These are phyloP conservation scores for Brachionus calyciflorus DNA, from an alignment of 1,140 invertebrate genomes.

Conservation along the genomic window DNA sequence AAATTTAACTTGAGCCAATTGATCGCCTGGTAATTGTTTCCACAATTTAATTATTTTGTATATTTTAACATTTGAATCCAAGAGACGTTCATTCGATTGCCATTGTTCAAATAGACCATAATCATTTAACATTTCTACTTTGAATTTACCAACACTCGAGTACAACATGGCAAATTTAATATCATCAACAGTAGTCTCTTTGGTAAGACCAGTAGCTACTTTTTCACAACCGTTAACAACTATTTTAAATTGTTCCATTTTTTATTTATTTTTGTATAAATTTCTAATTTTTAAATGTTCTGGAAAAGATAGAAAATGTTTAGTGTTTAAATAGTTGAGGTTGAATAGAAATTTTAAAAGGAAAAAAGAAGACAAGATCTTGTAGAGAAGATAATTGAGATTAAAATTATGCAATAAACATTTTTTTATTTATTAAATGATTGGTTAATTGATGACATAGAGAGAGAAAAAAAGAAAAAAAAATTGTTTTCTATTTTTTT, in stretches of 20 bases:
- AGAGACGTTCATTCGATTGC: slow-evolving; percentile 41
- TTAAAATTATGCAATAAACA: no score
- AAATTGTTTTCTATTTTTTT: no score
- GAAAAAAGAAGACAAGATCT: no score
- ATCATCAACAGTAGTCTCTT: slow-evolving; percentile 34
- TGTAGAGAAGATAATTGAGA: no score
- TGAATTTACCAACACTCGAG: not conserved
- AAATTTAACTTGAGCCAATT: slow-evolving; percentile 37
- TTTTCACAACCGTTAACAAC: slow-evolving; percentile 34
- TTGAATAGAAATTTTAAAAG: no score
- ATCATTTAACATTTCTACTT: not conserved
- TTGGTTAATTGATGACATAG: no score
- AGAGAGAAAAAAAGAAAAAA: no score
- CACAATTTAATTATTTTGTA: slow-evolving; percentile 42
- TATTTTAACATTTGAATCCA: slow-evolving; percentile 35
- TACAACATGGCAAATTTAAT: slow-evolving; percentile 43
- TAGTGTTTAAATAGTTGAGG: no score
- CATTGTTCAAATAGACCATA: slow-evolving; percentile 43
- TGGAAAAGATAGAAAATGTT: no score
- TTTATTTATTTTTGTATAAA: not conserved
- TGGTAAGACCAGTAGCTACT: slow-evolving; percentile 23
- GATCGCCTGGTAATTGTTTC: slow-evolving; percentile 32
- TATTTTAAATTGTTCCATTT: slow-evolving; percentile 30
- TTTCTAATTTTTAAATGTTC: no score
- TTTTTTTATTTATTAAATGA: no score